These are phyloP conservation scores for Drosophila azteca DNA, from an alignment of 1,140 invertebrate genomes.

Conservation along the genomic window DNA sequence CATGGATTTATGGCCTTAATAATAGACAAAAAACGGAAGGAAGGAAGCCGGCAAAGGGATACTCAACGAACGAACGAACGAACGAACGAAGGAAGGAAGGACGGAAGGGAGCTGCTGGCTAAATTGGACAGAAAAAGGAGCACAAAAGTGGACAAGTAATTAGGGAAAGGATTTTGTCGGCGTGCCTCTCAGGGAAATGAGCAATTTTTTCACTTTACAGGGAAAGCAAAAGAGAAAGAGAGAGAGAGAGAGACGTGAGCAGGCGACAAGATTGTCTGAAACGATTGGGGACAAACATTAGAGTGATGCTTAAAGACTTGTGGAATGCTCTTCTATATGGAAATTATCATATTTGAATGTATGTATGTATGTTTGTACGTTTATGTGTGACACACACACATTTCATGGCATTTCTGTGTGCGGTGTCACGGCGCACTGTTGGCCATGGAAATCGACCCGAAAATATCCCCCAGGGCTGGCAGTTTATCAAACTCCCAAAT, in stretches of 20 bases:
- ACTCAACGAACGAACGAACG: conserved; percentile 6
- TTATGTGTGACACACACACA: background rate
- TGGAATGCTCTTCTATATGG: too few species aligned
- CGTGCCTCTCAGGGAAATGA: conserved; percentile 37
- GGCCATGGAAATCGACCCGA: conserved; percentile 21
- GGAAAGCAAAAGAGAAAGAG: background rate
- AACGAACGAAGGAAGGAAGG: conserved; percentile 10
- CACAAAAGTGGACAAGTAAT: conserved; percentile 75
- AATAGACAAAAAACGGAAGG: conserved; percentile 52
- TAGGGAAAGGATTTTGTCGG: conserved; percentile 73
- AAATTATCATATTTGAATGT: too few species aligned
- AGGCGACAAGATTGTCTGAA: conserved; percentile 38
- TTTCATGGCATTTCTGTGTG: conserved; percentile 5
- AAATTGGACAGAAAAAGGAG: conserved; percentile 51
- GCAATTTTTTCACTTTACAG: conserved; percentile 33
- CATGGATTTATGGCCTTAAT: conserved; percentile 82
- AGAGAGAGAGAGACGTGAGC: conserved; percentile 34
- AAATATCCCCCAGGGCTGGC: conserved; percentile 41
- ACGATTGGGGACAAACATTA: background rate
- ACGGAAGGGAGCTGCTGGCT: conserved; percentile 17
- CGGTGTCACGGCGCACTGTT: background rate
- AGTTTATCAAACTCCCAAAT: conserved; percentile 67
- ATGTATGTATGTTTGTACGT: too few species aligned
- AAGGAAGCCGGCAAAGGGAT: too few species aligned
- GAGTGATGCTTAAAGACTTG: too few species aligned